These are phyloP conservation scores for Aleiodes alternator DNA, from an alignment of 2,888 invertebrate genomes.

Conservation along the genomic window DNA sequence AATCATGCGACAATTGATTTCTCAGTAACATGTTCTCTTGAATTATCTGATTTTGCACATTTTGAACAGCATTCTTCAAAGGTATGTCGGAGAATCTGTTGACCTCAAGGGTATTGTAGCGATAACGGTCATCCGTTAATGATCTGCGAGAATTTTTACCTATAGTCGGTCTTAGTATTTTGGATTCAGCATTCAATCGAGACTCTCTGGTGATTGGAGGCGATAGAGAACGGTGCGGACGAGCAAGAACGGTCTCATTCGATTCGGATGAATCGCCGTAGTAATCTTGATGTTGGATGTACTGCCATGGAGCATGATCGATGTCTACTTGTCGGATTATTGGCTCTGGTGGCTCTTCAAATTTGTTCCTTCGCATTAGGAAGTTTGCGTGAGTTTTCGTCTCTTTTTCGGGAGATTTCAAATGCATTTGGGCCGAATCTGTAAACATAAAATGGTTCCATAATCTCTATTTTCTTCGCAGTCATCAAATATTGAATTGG, in stretches of 20 bases:
- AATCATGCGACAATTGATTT: conserved; percentile 57
- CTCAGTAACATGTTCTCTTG: conserved; percentile 73
- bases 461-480: neutral
- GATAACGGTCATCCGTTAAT: conserved; percentile 58
- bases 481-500: too few relatives aligned
- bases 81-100: conserved; percentile 69
- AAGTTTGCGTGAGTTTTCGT: conserved; percentile 72
- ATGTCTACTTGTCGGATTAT: conserved; percentile 66
- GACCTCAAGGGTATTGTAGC: conserved; percentile 51
- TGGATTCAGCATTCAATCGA: conserved; percentile 69
- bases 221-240: conserved; percentile 69
- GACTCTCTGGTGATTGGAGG: conserved; percentile 67
- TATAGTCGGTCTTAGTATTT: conserved; percentile 56
- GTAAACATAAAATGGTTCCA: conserved; percentile 22
- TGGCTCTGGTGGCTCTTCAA: conserved; percentile 67
- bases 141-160: conserved; percentile 63
- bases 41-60: conserved; percentile 74
- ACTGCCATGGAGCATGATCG: conserved; percentile 69
- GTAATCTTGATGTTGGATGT: conserved; percentile 65
- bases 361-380: conserved; percentile 68
- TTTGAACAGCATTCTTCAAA: conserved; percentile 70
- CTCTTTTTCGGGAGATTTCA: conserved; percentile 72
- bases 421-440: conserved; percentile 63
- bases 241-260: conserved; percentile 71
- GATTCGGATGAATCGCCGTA: conserved; percentile 74